phyloP scores from a whole-genome alignment of 2,113 vertebrate species.

The Ariopsis seemanni region DNA sequence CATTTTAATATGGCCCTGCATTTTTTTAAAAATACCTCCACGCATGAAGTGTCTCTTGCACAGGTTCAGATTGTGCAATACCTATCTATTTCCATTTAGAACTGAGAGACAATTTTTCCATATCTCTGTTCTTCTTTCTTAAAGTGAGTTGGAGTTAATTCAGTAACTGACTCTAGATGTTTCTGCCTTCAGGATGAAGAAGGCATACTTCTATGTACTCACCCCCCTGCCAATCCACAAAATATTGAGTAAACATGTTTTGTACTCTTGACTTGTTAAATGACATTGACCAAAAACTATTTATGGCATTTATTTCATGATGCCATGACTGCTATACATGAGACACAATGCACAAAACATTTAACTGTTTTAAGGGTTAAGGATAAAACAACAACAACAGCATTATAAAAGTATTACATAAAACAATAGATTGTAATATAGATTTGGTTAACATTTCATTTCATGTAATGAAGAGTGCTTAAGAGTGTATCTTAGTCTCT shows the following conservation, averaged over 20 bases:
- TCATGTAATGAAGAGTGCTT: neutral
- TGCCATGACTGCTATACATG: conserved; percentile 45
- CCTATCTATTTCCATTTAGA: conserved; percentile 65
- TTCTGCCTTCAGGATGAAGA: neutral
- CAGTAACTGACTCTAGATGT: conserved; percentile 1
- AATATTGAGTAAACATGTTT: conserved; percentile 53
- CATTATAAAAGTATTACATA: neutral
- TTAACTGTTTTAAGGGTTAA: conserved; percentile 14
- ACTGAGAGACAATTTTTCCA: conserved; percentile 33
- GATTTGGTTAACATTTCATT: neutral
- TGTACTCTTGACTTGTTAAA: conserved; percentile 37
- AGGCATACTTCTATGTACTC: conserved; percentile 42
- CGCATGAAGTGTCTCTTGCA: conserved; percentile 63
- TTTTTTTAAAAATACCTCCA: conserved; percentile 61
- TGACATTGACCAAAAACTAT: conserved; percentile 48
- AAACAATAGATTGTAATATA: neutral
- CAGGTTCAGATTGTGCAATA: conserved; percentile 49
- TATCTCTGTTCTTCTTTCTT: conserved; percentile 24
- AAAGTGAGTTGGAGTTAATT: neutral
- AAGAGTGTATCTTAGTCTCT: neutral
- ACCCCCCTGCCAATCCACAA: neutral
- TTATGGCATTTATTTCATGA: conserved; percentile 55
- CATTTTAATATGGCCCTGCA: conserved; percentile 70
- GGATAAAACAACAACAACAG: neutral
- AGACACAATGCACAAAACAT: neutral